Percentiles rank a stretch among this genome's conserved stretches.
Evolutionary conservation across 2,797 vertebrate genomes (phyloP).

Genomic region (Melanotaenia pygmaea): DNA sequence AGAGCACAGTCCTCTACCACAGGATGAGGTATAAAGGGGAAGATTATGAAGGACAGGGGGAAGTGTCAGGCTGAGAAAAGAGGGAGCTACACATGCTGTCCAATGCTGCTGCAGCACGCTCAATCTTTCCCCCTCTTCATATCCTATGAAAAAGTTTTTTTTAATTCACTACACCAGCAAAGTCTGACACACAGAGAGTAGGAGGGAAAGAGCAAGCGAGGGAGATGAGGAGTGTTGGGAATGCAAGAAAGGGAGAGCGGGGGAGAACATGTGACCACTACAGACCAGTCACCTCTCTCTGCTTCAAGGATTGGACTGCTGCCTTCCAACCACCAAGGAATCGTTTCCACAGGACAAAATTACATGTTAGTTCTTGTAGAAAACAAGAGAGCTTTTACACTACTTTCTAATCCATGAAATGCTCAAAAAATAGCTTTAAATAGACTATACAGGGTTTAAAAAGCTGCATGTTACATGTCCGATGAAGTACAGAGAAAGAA

Average conservation of each 20-base stretch:
- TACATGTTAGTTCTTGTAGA: slow-evolving; percentile 53
- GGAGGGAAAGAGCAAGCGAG: slow-evolving; percentile 54
- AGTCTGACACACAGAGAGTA: slow-evolving; percentile 56
- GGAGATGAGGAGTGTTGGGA: slow-evolving; percentile 64
- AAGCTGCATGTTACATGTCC: slow-evolving; percentile 12
- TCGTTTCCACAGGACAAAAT: slow-evolving; percentile 68
- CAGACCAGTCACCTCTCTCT: slow-evolving; percentile 89
- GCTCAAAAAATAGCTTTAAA: slow-evolving; percentile 42
- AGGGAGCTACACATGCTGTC: slow-evolving; percentile 58
- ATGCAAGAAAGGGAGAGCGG: slow-evolving; percentile 52
- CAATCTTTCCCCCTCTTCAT: slow-evolving; percentile 53
- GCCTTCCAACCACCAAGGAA: slow-evolving; percentile 74
- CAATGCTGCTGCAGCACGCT: slow-evolving; percentile 31
- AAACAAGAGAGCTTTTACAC: slow-evolving; percentile 40
- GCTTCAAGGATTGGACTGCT: slow-evolving; percentile 72
- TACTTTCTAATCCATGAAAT: slow-evolving; percentile 7
- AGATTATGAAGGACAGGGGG: slow-evolving; percentile 71
- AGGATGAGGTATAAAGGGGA: slow-evolving; percentile 60
- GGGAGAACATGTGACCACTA: slow-evolving; percentile 87
- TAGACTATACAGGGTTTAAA: slow-evolving; percentile 23
- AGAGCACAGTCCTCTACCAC: slow-evolving; percentile 40
- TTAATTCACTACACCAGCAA: slow-evolving; percentile 45
- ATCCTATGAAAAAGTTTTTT: slow-evolving; percentile 47
- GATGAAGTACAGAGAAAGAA: slow-evolving; percentile 19
- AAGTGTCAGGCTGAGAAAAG: slow-evolving; percentile 62